Evolutionary conservation across 2,888 invertebrate species (phyloP).

Genomic region (Syrista parreyssii): DNA sequence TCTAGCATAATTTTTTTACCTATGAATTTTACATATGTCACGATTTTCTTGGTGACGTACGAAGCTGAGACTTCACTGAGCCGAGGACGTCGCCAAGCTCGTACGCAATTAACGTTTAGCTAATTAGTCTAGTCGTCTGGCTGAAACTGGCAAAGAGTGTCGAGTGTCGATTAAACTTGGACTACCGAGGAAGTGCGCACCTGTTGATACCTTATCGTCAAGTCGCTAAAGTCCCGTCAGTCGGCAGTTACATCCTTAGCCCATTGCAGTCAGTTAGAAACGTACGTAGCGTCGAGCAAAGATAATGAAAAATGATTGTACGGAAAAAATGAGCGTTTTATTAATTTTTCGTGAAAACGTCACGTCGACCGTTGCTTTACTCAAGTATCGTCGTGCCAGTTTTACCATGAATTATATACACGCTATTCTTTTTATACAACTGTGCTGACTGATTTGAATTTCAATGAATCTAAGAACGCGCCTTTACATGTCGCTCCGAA

Average conservation of each 20-base stretch:
- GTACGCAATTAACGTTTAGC: background rate
- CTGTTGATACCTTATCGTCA: background rate
- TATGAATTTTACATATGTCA: background rate
- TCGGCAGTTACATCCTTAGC: background rate
- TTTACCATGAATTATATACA: background rate
- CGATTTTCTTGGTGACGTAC: background rate
- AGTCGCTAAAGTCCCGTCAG: background rate
- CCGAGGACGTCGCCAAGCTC: background rate
- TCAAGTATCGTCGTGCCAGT: background rate
- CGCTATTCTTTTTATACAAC: background rate
- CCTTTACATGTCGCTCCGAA: background rate
- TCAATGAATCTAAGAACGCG: background rate
- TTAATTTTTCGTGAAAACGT: background rate
- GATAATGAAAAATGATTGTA: background rate
- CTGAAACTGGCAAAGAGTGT: background rate
- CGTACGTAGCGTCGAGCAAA: background rate
- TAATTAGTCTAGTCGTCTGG: background rate
- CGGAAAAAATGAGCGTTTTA: background rate
- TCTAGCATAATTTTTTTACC: background rate
- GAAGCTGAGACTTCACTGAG: background rate
- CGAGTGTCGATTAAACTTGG: background rate
- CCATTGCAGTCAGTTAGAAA: background rate
- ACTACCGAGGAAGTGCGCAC: background rate
- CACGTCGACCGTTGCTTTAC: too few species aligned
- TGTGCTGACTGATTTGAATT: background rate